Evolutionary conservation across 2,113 vertebrate species (phyloP).

Genomic region (Galemys pyrenaicus): DNA sequence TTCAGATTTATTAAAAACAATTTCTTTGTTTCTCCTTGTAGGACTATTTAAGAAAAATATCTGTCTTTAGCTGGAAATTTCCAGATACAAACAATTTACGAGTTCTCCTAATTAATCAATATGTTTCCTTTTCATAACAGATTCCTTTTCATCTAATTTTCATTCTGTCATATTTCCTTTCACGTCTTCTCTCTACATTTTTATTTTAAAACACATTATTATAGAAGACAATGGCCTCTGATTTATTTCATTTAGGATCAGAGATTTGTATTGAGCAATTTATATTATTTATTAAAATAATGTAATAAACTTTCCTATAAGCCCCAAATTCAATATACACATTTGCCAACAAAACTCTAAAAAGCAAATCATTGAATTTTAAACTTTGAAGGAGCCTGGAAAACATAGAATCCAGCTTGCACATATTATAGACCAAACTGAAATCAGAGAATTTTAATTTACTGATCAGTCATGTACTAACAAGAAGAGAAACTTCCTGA

Average conservation of each 20-base stretch:
- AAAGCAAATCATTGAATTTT: conserved; percentile 12
- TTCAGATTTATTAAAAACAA: conserved; percentile 49
- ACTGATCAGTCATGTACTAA: background rate
- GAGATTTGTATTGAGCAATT: background rate
- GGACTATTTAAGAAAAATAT: conserved; percentile 47
- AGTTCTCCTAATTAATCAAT: conserved; percentile 43
- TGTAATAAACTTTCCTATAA: background rate
- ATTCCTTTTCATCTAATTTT: conserved; percentile 34
- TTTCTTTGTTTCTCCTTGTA: conserved; percentile 18
- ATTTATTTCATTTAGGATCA: background rate
- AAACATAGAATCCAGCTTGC: background rate
- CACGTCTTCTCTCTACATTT: conserved; percentile 21
- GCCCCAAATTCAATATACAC: background rate
- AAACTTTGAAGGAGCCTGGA: background rate
- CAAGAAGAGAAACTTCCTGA: background rate
- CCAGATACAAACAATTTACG: conserved; percentile 40
- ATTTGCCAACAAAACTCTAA: background rate
- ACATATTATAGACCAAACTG: background rate
- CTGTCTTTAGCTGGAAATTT: conserved; percentile 19
- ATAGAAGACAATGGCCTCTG: background rate
- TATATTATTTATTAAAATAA: background rate
- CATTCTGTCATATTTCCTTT: conserved; percentile 27
- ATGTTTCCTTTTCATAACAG: conserved; percentile 2
- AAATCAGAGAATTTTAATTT: background rate
- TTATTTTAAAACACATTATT: conserved; percentile 23